A percentile compares a stretch with the other conserved stretches of the same genome.
phyloP scores from a whole-genome alignment of 2,888 invertebrate genomes.

The Eumerus sabulonum region DNA sequence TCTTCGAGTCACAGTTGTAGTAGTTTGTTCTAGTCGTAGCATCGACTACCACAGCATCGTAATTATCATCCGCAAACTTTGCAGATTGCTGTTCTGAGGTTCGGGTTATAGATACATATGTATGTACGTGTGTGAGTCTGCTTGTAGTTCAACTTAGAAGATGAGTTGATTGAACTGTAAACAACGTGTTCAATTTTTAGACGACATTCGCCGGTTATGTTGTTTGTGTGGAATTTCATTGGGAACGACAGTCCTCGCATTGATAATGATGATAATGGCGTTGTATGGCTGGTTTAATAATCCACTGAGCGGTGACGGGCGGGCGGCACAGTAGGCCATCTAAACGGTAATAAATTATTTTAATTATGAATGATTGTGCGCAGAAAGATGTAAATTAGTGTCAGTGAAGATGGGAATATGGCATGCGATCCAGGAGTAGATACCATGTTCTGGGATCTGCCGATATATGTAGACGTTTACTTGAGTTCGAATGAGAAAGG shows the following conservation, averaged over 20 bases:
- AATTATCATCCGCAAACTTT: slow-evolving; percentile 22
- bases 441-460: not conserved
- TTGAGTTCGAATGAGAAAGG: not conserved
- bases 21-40: not conserved
- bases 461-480: not conserved
- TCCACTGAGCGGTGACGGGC: not conserved
- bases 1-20: slow-evolving; percentile 15
- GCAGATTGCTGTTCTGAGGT: slow-evolving; percentile 26
- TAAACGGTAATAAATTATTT: slow-evolving; percentile 64
- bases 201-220: slow-evolving; percentile 11
- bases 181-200: slow-evolving; percentile 62
- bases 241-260: slow-evolving; percentile 23
- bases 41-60: slow-evolving; percentile 16
- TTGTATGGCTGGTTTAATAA: too few species aligned
- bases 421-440: not conserved
- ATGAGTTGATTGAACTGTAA: slow-evolving; percentile 66
- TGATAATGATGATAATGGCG: slow-evolving; percentile 19
- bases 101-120: slow-evolving; percentile 2
- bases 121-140: not conserved
- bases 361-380: slow-evolving; percentile 62
- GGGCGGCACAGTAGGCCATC: slow-evolving; percentile 18
- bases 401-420: slow-evolving; percentile 44
- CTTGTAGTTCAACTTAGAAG: slow-evolving; percentile 42
- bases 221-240: slow-evolving; percentile 12
- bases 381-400: slow-evolving; percentile 58